Conservation (phyloP, 1,140 invertebrate species). For the Stegodyphus dumicola region DNA sequence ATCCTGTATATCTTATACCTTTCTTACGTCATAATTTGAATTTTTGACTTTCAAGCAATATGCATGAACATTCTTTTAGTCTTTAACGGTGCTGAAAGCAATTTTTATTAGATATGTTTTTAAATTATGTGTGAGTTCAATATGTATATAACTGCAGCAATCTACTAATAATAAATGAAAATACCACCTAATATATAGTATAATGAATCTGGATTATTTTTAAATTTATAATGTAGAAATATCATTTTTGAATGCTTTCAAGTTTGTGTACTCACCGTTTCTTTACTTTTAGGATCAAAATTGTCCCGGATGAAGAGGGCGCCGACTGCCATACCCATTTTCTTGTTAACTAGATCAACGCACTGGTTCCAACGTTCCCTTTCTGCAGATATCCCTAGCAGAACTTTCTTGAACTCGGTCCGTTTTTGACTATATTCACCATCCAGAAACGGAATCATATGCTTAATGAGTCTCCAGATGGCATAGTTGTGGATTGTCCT, state of each 20-base stretch:
- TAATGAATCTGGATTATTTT: background rate
- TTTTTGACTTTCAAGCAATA: too few relatives aligned
- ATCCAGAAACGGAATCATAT: conserved; percentile 83
- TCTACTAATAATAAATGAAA: too few relatives aligned
- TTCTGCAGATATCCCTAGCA: conserved; percentile 78
- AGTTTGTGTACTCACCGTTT: conserved; percentile 72
- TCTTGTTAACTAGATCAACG: conserved; percentile 82
- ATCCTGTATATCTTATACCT: too few relatives aligned
- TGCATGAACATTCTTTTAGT: too few relatives aligned
- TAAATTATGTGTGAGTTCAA: too few relatives aligned
- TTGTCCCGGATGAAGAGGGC: conserved; percentile 87
- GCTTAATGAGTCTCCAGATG: conserved; percentile 83
- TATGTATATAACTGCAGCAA: too few relatives aligned
- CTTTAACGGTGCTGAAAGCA: too few relatives aligned
- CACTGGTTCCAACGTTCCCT: conserved; percentile 81
- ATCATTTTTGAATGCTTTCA: too few relatives aligned
- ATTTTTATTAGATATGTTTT: too few relatives aligned
- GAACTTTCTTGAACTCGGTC: conserved; percentile 83
- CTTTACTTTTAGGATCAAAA: conserved; percentile 86
- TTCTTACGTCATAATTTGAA: too few relatives aligned
- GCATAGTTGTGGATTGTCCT: conserved; percentile 86
- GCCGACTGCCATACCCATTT: conserved; percentile 86
- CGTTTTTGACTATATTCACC: conserved; percentile 82
- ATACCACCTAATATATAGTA: background rate
- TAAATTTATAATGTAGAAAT: too few relatives aligned